phyloP scores from a whole-genome alignment of 2,797 vertebrate species.

The Hippocampus kuda region DNA sequence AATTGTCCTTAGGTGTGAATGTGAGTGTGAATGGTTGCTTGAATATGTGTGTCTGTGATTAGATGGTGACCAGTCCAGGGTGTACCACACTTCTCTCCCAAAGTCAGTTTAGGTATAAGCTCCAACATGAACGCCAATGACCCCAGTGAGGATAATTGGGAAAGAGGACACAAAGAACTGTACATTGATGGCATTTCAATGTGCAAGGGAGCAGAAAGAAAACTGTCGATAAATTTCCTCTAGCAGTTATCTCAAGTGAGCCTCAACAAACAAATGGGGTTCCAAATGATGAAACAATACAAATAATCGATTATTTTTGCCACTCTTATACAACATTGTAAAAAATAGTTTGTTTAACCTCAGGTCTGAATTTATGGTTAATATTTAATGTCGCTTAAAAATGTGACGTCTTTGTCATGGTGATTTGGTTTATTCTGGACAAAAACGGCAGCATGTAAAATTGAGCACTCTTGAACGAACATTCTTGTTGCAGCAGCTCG shows the following conservation, averaged over 20 bases:
- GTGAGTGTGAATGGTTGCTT: neutral
- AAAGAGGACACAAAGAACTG: neutral
- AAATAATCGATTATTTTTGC: neutral
- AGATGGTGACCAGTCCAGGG: neutral
- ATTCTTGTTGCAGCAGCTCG: neutral
- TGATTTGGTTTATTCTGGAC: neutral
- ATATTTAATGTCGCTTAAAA: neutral
- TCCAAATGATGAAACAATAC: neutral
- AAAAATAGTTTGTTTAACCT: neutral
- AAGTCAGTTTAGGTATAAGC: neutral
- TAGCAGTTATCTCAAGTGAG: no score
- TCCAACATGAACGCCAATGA: neutral
- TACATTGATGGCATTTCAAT: conserved; percentile 39
- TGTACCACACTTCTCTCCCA: neutral
- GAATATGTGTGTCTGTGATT: neutral
- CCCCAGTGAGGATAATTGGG: neutral
- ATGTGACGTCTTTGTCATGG: no score
- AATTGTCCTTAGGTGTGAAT: neutral
- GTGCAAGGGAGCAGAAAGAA: conserved; percentile 12
- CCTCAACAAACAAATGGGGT: neutral
- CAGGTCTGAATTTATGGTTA: no score
- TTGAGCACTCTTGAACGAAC: neutral
- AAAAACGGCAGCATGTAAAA: neutral
- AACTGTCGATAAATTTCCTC: no score
- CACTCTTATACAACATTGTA: no score